These are phyloP conservation scores for Trachelus stipa DNA, from an alignment of 2,888 invertebrate genomes.

Conservation along the genomic window DNA sequence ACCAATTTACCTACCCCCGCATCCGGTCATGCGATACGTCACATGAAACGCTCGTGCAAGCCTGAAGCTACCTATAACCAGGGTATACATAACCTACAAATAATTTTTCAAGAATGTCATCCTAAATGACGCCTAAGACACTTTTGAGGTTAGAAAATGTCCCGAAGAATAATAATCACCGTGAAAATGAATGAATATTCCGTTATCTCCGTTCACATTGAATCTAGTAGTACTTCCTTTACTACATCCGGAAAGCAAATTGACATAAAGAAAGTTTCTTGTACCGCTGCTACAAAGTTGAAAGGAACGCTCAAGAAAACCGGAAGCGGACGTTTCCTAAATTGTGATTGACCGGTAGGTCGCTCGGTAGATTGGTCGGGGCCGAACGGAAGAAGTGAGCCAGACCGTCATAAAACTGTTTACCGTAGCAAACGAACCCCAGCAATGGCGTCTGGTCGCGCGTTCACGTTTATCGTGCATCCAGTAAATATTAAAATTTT, in stretches of 20 bases:
- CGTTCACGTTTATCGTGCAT: not conserved
- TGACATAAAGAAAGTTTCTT: not conserved
- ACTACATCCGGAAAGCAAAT: not conserved
- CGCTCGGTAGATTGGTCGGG: constrained; percentile 12
- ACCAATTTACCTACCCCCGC: constrained; percentile 67
- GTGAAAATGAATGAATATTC: not conserved
- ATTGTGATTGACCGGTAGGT: constrained; percentile 25
- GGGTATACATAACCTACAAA: not conserved
- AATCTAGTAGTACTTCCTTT: not conserved
- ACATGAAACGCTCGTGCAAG: constrained; percentile 56
- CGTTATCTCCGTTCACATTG: not conserved
- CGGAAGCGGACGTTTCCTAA: constrained; percentile 28
- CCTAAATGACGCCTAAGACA: not conserved
- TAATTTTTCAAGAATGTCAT: not conserved
- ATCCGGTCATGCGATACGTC: constrained; percentile 65
- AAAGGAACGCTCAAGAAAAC: not conserved
- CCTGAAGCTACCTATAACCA: constrained; percentile 31
- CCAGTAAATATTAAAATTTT: not conserved
- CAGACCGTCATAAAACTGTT: constrained; percentile 19
- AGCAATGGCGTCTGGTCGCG: constrained; percentile 13
- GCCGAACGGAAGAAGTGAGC: constrained; percentile 20
- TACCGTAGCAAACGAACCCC: constrained; percentile 23
- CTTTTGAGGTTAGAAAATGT: not conserved
- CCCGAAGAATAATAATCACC: not conserved
- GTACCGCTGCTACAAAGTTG: not conserved